Conservation (phyloP, 2,113 vertebrate species). For the Cromileptes altivelis region DNA sequence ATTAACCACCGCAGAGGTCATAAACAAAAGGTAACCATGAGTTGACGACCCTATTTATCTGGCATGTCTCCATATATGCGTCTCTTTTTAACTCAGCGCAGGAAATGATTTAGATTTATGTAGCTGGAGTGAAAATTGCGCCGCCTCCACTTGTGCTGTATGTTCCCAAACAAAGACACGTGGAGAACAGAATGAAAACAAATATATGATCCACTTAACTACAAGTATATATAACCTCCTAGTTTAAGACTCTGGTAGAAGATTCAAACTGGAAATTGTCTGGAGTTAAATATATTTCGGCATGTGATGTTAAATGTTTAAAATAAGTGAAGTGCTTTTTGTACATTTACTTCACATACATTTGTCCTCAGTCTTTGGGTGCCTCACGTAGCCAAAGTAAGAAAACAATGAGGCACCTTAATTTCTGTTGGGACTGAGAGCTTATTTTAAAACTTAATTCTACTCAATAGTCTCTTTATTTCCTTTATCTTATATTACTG, state of each 20-base stretch:
- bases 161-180: constrained; percentile 76
- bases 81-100: constrained; percentile 51
- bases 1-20: constrained; percentile 2
- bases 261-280: constrained; percentile 8
- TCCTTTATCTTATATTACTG: neutral
- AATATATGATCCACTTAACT: neutral
- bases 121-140: constrained; percentile 37
- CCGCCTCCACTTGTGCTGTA: constrained; percentile 29
- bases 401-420: neutral
- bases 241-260: constrained; percentile 22
- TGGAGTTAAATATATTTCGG: constrained; percentile 36
- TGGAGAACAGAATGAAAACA: constrained; percentile 37
- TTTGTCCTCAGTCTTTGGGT: neutral
- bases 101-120: constrained; percentile 42
- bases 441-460: too few relatives aligned
- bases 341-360: neutral
- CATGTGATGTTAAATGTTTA: constrained; percentile 17
- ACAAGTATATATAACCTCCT: constrained; percentile 34
- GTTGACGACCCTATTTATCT: neutral
- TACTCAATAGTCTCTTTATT: too few relatives aligned
- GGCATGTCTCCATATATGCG: neutral
- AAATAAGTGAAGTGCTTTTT: neutral
- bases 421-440: neutral
- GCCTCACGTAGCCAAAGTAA: neutral
- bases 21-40: neutral